phyloP scores from a whole-genome alignment of 2,888 invertebrate species.

The Eupithecia dodoneata region DNA sequence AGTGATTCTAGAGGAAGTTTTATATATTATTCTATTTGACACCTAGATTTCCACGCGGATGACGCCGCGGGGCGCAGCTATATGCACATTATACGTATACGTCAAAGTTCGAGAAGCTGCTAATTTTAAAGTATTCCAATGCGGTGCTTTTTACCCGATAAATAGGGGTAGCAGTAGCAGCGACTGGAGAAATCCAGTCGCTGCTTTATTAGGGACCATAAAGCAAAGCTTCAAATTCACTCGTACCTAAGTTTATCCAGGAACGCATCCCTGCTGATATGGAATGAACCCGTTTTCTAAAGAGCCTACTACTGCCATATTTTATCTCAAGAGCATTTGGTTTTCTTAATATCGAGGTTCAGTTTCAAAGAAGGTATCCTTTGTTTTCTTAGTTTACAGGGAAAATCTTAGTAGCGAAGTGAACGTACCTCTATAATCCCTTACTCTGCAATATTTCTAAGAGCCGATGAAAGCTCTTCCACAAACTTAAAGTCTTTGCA shows the following conservation, averaged over 20 bases:
- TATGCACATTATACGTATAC: too few relatives aligned
- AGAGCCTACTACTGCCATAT: not conserved
- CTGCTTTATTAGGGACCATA: not conserved
- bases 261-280: not conserved
- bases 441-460: slow-evolving; percentile 14
- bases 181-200: too few relatives aligned
- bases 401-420: slow-evolving; percentile 6
- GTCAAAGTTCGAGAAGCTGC: too few relatives aligned
- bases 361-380: not conserved
- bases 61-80: too few relatives aligned
- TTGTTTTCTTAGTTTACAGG: slow-evolving; percentile 10
- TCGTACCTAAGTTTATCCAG: not conserved
- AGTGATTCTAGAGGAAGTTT: too few relatives aligned
- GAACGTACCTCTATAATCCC: slow-evolving; percentile 11
- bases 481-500: slow-evolving; percentile 18
- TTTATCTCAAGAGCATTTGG: not conserved
- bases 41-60: too few relatives aligned
- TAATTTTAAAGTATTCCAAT: not conserved
- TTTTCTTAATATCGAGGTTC: not conserved
- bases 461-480: slow-evolving; percentile 18
- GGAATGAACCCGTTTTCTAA: not conserved
- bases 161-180: too few relatives aligned
- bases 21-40: too few relatives aligned
- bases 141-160: not conserved
- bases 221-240: not conserved